phyloP scores from a whole-genome alignment of 2,797 vertebrate genomes.

The Hippopotamyrus pictus region DNA sequence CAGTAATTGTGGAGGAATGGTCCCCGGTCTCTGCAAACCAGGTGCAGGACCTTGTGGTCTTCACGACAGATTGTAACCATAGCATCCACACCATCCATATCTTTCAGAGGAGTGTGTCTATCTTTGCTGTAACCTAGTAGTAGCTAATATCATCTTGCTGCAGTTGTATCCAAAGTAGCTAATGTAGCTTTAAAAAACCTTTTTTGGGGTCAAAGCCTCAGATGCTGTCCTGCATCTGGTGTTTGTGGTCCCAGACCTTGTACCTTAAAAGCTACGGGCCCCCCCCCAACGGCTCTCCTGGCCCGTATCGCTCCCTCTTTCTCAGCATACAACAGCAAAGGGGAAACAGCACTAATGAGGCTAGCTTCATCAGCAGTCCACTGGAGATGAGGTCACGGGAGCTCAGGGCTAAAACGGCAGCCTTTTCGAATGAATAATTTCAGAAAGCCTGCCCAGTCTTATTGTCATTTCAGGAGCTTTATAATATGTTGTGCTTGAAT shows the following conservation, averaged over 20 bases:
- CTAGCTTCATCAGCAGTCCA: neutral
- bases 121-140: neutral
- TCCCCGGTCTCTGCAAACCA: neutral
- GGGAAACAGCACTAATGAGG: constrained; percentile 5
- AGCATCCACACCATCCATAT: neutral
- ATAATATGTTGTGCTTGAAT: constrained; percentile 22
- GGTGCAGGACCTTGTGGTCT: neutral
- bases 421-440: constrained; percentile 19
- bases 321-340: neutral
- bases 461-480: constrained; percentile 16
- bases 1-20: neutral
- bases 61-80: neutral
- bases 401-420: constrained; percentile 19
- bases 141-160: neutral
- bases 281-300: neutral
- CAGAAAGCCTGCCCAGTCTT: neutral
- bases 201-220: neutral
- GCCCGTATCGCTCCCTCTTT: neutral
- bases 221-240: neutral
- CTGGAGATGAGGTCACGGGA: neutral
- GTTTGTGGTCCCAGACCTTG: neutral
- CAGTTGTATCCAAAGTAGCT: neutral
- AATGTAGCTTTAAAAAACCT: neutral
- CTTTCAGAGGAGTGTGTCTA: neutral
- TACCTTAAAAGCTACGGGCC: neutral